phyloP scores from a whole-genome alignment of 1,140 invertebrate genomes.

The Anastrepha obliqua region DNA sequence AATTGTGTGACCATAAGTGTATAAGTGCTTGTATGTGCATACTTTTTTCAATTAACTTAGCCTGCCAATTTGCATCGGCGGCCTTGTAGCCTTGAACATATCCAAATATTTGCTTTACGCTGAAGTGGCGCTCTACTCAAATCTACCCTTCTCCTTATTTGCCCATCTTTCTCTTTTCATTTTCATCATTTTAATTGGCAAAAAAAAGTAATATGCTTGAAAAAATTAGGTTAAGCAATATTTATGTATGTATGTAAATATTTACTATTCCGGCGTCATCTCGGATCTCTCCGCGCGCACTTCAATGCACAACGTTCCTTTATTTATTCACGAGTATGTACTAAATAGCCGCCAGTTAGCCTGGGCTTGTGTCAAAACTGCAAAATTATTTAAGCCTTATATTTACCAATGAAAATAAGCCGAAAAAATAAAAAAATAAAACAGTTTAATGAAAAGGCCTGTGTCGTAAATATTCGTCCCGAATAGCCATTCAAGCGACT shows the following conservation, averaged over 20 bases:
- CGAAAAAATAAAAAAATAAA: neutral
- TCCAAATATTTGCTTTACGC: neutral
- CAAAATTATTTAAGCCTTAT: neutral
- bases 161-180: neutral
- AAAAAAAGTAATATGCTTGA: neutral
- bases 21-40: too few relatives aligned
- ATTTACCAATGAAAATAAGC: neutral
- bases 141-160: neutral
- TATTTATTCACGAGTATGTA: neutral
- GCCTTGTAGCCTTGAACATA: neutral
- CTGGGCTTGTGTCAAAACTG: neutral
- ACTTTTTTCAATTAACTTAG: neutral
- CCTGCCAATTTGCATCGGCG: neutral
- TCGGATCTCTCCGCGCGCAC: neutral
- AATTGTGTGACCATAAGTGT: too few relatives aligned
- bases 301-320: too few relatives aligned
- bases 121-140: neutral
- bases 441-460: neutral
- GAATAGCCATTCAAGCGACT: slow-evolving; percentile 15
- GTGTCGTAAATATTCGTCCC: slow-evolving; percentile 29
- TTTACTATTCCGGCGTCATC: neutral
- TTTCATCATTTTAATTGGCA: neutral
- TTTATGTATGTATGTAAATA: slow-evolving; percentile 18
- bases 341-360: neutral
- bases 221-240: slow-evolving; percentile 42